These are phyloP conservation scores for Odontothrips loti DNA, from an alignment of 2,888 invertebrate genomes.

Conservation along the genomic window DNA sequence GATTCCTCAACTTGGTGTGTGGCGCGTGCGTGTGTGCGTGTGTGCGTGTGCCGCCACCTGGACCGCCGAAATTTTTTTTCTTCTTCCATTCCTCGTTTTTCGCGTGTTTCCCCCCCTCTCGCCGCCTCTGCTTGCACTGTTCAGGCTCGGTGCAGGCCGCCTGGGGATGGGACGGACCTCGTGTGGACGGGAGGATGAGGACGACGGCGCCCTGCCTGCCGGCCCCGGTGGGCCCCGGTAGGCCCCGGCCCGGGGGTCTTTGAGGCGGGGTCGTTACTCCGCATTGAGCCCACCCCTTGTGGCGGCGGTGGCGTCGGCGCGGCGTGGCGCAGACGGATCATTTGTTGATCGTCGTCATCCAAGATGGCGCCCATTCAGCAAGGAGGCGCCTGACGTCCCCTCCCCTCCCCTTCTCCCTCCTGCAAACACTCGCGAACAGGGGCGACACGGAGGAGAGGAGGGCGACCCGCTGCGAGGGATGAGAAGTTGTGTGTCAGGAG, in stretches of 20 bases:
- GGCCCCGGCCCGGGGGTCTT: not conserved
- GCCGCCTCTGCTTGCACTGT: not conserved
- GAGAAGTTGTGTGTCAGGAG: too few species aligned
- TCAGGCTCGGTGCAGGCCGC: too few species aligned
- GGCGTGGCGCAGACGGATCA: constrained; percentile 2
- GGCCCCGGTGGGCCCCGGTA: too few species aligned
- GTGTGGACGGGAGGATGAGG: not conserved
- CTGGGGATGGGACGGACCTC: too few species aligned
- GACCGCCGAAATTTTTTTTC: not conserved
- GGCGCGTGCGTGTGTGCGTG: not conserved
- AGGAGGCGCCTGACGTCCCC: not conserved
- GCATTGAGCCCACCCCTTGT: not conserved
- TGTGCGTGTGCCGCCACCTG: not conserved
- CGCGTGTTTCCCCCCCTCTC: not conserved
- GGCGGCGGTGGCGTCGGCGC: not conserved
- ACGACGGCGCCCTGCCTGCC: not conserved
- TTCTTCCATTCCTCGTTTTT: not conserved
- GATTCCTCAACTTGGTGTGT: constrained; percentile 1
- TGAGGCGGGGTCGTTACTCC: not conserved
- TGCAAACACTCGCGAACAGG: too few species aligned
- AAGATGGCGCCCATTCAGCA: constrained; percentile 10
- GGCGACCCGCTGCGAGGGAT: not conserved
- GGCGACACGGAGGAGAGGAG: not conserved
- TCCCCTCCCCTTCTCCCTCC: not conserved
- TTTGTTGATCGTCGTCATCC: constrained; percentile 18